Percentiles rank a stretch among this genome's conserved stretches.
Conservation (phyloP, 2,888 invertebrate species). For the Acanthosepion lycidas region DNA sequence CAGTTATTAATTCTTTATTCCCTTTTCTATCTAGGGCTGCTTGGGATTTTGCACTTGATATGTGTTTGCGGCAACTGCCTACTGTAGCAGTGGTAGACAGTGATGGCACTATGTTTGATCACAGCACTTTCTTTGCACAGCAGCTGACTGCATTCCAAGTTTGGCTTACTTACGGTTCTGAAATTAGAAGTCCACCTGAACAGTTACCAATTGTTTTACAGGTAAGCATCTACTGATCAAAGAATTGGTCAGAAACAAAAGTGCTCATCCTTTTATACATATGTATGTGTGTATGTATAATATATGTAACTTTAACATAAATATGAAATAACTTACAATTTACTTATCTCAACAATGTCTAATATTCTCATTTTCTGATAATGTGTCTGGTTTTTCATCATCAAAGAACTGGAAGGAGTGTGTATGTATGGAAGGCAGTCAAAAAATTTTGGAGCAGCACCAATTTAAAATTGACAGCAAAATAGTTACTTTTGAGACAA, state of each 20-base stretch:
- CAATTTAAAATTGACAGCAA: no score
- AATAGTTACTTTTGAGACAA: no score
- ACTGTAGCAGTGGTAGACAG: slow-evolving; percentile 72
- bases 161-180: slow-evolving; percentile 88
- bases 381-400: no score
- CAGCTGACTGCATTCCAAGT: slow-evolving; percentile 98
- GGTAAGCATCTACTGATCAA: slow-evolving; percentile 76
- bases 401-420: no score
- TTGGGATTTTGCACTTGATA: slow-evolving; percentile 97
- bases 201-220: slow-evolving; percentile 98
- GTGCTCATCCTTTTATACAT: neutral
- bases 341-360: no score
- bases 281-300: neutral
- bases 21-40: slow-evolving; percentile 82
- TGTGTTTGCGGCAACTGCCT: slow-evolving; percentile 92
- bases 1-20: slow-evolving; percentile 25
- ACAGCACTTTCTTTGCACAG: slow-evolving; percentile 96
- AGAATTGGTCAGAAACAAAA: neutral
- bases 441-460: no score
- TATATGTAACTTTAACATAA: neutral
- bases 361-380: no score
- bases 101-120: slow-evolving; percentile 73
- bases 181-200: slow-evolving; percentile 89
- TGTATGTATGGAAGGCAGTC: no score
- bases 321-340: no score